phyloP scores from a whole-genome alignment of 2,113 vertebrate species.

The Seriola dumerili region DNA sequence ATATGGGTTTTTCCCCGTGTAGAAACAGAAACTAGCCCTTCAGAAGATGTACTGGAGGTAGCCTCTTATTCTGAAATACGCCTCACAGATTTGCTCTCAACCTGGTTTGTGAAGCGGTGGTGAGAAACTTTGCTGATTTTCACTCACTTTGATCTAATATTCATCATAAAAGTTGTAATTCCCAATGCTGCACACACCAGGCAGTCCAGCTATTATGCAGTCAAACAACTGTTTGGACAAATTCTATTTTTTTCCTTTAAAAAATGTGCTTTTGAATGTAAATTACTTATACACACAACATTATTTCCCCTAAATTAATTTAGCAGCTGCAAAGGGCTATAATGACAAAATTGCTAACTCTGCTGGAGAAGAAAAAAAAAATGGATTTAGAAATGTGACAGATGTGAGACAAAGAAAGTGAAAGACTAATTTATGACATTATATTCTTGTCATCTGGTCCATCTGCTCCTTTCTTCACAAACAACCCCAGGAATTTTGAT shows the following conservation, averaged over 20 bases:
- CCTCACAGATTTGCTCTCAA: neutral
- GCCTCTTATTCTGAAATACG: neutral
- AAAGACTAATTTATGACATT: slow-evolving; percentile 53
- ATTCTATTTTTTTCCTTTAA: slow-evolving; percentile 3
- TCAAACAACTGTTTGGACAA: slow-evolving; percentile 37
- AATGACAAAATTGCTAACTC: slow-evolving; percentile 17
- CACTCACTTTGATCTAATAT: slow-evolving; percentile 28
- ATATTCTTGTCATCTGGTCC: slow-evolving; percentile 45
- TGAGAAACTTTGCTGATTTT: slow-evolving; percentile 6
- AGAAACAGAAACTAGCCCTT: neutral
- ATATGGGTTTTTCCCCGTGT: neutral
- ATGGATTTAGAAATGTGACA: slow-evolving; percentile 50
- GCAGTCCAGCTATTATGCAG: slow-evolving; percentile 24
- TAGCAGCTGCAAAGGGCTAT: slow-evolving; percentile 29
- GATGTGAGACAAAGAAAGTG: slow-evolving; percentile 51
- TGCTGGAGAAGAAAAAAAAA: slow-evolving; percentile 26
- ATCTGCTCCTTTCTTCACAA: slow-evolving; percentile 49
- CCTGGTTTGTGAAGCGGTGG: neutral
- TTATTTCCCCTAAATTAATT: slow-evolving; percentile 55
- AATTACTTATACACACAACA: slow-evolving; percentile 31
- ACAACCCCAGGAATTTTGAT: slow-evolving; percentile 38
- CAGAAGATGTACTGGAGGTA: neutral
- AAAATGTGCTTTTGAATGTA: slow-evolving; percentile 32
- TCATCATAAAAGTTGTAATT: neutral
- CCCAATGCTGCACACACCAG: neutral